Evolutionary conservation across 2,113 vertebrate species (phyloP), one percentile per base, ranked within the genome.

Genomic region (Ciconia stormi): DNA sequence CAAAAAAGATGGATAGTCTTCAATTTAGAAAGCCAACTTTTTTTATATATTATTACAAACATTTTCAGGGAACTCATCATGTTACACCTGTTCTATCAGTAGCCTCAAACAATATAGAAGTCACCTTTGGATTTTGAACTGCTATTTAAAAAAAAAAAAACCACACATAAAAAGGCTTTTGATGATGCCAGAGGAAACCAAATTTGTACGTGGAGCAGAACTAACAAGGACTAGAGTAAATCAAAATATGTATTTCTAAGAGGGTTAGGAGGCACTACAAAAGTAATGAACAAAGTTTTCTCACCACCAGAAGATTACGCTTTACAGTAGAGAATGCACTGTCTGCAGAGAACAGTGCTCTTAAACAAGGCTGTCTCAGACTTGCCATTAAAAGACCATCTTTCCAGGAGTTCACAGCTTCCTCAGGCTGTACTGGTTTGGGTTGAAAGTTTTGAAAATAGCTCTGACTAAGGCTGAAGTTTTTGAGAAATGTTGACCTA

Each of bases 301-400:
- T 32, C n/a, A 62, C 9, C 0, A 1, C 21, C 23, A 86, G 62
- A 63, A 72, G 30, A 34, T 19, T 15, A 34, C 2, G 2, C 25
- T 34, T 67, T 79, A 34, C 22, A 53, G 65, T 0, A 59, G 21
- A 49, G 40, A 66, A 78, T 0, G 1, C 13, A 10, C 9, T 7
- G 16, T 9, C 50, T 77, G 38, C 17, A 74, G 55, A 29, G 26
- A 16, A 27, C 42, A 55, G 42, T 7, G 11, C 22, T 73, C 50
- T 50, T 40, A 69, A 79, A 42, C 10, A 47, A 47, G 59, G 63
- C 20, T 59, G 38, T 46, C 42, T 62, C 69, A 59, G n/a, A 59
- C 10, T 44, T 56, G 13, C 56, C 44, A n/a, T 40, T 67, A 56
- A 62, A 79, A 67, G 16, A 44, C 3, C 10, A 9, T 46, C 25